Base-by-base conservation (phyloP, 2,113 vertebrate species). In the Xenotilapia caudafasciata region DNA sequence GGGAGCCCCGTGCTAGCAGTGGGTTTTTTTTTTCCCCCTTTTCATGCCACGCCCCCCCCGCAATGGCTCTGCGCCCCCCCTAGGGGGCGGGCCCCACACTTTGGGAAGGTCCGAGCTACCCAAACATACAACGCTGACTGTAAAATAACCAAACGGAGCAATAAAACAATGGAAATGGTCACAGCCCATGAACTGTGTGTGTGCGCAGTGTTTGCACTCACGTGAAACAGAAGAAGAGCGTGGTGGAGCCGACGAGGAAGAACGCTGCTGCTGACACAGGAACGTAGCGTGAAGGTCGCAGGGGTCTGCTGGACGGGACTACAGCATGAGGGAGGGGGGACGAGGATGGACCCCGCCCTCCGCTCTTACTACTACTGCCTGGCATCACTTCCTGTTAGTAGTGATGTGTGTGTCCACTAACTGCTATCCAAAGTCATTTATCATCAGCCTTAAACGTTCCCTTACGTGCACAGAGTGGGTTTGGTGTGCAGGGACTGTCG, bases 221-320 rank as follows among this genome's bases (percentile, higher is more conserved):
- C 98, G 98, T 99, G 96, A 99, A 99, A 95, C 97, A 97, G 93
- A 99, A 99, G 97, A 99, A 99, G 89, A 99, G 98, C 5, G 98
- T 98, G 45, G 98, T 99, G 85, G 98, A 97, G 90, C 98, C 98
- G 86, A 99, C 98, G 83, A 99, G 95, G 96, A 99, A 99, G 96
- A 98, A 95, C 31, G 98, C 98, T 10, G 98, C 98, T 31, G 98
- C 98, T 0, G 98, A 98, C 91, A 99, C 98, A 0, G 98, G 98
- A 84, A 99, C 96, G 17, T 99, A 99, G 84, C 99, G 98, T 93
- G 98, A 99, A 89, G 98, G 93, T 58, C 92, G 80, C 56, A 95
- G 73, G 17, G 94, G 92, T 54, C 93, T 86, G 60, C 70, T 91
- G 87, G 98, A 95, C 92, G 97, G 95, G 97, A 97, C 86, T 94